These are phyloP conservation scores for Phyllopteryx taeniolatus DNA, from an alignment of 2,113 vertebrate genomes.

Conservation along the genomic window DNA sequence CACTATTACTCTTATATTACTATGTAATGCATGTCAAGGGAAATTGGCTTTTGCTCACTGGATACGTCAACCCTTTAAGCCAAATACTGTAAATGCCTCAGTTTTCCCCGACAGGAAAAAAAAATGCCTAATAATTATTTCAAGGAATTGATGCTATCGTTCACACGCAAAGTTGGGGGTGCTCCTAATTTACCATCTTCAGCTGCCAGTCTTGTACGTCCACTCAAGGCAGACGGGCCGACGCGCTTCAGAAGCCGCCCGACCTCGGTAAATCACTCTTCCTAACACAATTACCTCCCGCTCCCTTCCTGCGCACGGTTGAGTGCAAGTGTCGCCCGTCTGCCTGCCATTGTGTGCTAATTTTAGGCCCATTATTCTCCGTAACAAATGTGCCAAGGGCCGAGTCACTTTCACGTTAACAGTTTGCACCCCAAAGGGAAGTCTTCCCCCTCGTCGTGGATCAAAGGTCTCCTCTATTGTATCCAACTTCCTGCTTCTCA, in stretches of 20 bases:
- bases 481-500: constrained; percentile 85
- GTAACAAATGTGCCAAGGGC: constrained; percentile 75
- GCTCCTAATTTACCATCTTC: too few relatives aligned
- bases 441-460: constrained; percentile 77
- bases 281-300: constrained; percentile 76
- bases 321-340: constrained; percentile 71
- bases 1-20: background rate
- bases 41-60: background rate
- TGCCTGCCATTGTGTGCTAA: constrained; percentile 91
- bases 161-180: background rate
- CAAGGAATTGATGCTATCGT: too few relatives aligned
- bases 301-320: constrained; percentile 78
- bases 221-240: constrained; percentile 42
- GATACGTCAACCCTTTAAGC: background rate
- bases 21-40: background rate
- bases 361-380: constrained; percentile 85
- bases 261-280: constrained; percentile 74
- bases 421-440: constrained; percentile 72
- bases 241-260: constrained; percentile 50
- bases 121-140: too few relatives aligned
- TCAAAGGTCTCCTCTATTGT: constrained; percentile 96
- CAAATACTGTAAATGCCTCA: background rate
- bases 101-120: too few relatives aligned
- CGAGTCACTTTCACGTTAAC: constrained; percentile 83
- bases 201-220: background rate